Conservation (phyloP, 2,888 invertebrate genomes). For the Biston betularia region DNA sequence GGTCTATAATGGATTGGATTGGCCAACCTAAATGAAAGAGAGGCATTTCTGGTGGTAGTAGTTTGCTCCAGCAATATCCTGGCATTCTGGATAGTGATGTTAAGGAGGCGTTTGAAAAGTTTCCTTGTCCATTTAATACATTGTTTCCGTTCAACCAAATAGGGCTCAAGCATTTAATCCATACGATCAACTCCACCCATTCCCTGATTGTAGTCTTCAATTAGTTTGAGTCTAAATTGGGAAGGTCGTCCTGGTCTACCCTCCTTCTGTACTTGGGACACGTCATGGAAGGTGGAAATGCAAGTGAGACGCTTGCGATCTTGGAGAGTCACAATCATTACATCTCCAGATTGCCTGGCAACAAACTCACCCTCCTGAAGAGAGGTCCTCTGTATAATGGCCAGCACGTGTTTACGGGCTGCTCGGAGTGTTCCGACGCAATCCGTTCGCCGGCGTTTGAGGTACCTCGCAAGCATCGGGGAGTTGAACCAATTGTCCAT, state of each 20-base stretch:
- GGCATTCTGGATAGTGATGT: slow-evolving; percentile 22
- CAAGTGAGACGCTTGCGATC: slow-evolving; percentile 20
- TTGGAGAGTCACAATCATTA: slow-evolving; percentile 13
- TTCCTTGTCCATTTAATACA: slow-evolving; percentile 24
- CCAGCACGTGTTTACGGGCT: slow-evolving; percentile 24
- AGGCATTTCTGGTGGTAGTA: not conserved
- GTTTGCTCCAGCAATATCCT: slow-evolving; percentile 22
- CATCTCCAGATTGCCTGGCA: slow-evolving; percentile 39
- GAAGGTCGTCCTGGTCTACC: slow-evolving; percentile 15
- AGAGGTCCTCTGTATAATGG: slow-evolving; percentile 22
- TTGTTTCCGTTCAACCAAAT: slow-evolving; percentile 28
- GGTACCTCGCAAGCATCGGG: slow-evolving; percentile 29
- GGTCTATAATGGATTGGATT: not conserved
- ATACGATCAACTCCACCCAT: slow-evolving; percentile 31
- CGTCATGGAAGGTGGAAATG: not conserved
- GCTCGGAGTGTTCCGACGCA: slow-evolving; percentile 35
- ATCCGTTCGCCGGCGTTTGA: slow-evolving; percentile 38
- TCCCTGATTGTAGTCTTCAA: slow-evolving; percentile 21
- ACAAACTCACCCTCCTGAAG: slow-evolving; percentile 29
- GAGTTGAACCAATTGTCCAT: slow-evolving; percentile 33
- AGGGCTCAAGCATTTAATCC: slow-evolving; percentile 30
- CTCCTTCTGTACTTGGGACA: slow-evolving; percentile 9
- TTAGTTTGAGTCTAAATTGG: slow-evolving; percentile 6
- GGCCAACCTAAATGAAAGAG: not conserved
- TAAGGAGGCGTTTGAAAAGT: slow-evolving; percentile 27